Evolutionary conservation across 2,797 vertebrate species (phyloP).

Genomic region (Phrynocephalus guinanensis): DNA sequence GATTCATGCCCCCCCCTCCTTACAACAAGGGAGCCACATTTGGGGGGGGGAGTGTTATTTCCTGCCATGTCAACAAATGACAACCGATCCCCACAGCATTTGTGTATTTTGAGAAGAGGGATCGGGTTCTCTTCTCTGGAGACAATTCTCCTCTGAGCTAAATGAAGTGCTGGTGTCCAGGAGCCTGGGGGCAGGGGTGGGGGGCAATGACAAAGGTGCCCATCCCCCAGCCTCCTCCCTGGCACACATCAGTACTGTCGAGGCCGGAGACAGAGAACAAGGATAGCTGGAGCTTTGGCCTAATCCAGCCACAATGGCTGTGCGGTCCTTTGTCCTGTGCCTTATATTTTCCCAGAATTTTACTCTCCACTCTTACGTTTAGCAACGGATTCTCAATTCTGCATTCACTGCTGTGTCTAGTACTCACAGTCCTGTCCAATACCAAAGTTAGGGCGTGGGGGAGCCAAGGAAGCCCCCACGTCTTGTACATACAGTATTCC

Average conservation of each 20-base stretch:
- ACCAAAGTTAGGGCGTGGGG: no score
- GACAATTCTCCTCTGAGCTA: not conserved
- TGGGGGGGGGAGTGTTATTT: not conserved
- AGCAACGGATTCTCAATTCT: not conserved
- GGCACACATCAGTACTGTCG: no score
- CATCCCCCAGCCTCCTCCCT: no score
- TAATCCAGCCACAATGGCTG: not conserved
- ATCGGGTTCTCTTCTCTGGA: not conserved
- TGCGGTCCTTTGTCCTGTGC: not conserved
- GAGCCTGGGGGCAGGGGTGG: no score
- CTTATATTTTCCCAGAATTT: not conserved
- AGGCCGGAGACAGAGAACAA: not conserved
- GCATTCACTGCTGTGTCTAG: not conserved
- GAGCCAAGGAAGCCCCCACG: no score
- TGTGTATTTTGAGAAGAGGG: not conserved
- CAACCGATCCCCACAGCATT: not conserved
- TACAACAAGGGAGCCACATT: no score
- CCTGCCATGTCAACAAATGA: not conserved
- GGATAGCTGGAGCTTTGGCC: no score
- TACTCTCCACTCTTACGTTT: not conserved
- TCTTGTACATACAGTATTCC: not conserved
- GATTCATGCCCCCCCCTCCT: not conserved
- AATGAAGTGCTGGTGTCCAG: not conserved
- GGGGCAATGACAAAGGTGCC: no score
- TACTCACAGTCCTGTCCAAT: not conserved